Evolutionary conservation across 2,888 invertebrate species (phyloP), one percentile per base, ranked within the genome.

Genomic region (Theristus sp.): DNA sequence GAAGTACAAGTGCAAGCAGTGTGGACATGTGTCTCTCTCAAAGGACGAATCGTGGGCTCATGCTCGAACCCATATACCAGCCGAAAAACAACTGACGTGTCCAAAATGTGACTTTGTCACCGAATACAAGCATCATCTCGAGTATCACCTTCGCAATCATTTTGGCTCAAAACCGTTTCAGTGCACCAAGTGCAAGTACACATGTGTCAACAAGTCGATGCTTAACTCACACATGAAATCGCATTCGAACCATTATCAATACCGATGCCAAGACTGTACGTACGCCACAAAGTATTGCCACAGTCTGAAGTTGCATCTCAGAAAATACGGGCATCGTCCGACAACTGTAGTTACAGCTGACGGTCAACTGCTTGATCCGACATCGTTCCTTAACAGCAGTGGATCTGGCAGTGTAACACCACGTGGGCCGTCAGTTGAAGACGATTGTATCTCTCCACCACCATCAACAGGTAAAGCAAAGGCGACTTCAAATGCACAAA

Each of bases 281-380:
- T 98, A 96, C 74, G 90, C 88, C 10, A 93, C 94, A 27, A 99
- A 99, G 74, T 98, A 98, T 74, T 91, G 90, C 70, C 96, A 99
- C 77, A 90, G 91, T 25, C 79, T 99, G 58, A 98, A 98, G 76
- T 79, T 91, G 28, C 98, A 98, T 75, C 78, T 96, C 53, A 81
- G 89, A 52, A 94, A 93, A 74, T 89, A 93, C 73, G 80, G 81
- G 29, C 98, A 99, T 75, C 83, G 83, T 65, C 90, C 69, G 20
- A 65, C 86, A 0, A 84, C 88, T 79, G 89, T 93, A 0, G 78
- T 90, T 22, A 88, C 90, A 69, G 81, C 85, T 25, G 89, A 90
- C 68, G 90, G 90, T 1, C 38, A 58, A 24, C 60, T 61, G 13
- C 60, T 64, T 57, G 54, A 56, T 31, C 62, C n/a, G 57, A 56